phyloP scores from a whole-genome alignment of 1,140 invertebrate genomes.

The Drosophila ohnishii region DNA sequence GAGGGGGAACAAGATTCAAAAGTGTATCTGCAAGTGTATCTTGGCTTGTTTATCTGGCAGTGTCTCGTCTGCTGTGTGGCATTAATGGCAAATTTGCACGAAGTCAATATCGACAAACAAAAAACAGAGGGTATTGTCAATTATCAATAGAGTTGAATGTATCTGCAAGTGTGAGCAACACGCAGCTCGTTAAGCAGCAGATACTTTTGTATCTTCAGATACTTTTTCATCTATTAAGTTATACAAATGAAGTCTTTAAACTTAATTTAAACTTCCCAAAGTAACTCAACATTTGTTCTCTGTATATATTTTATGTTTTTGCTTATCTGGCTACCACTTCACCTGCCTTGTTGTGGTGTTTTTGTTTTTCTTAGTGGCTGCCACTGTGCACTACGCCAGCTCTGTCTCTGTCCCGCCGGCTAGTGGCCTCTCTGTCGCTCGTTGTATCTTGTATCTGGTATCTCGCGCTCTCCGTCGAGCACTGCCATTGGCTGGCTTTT shows the following conservation, averaged over 20 bases:
- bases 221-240: not conserved
- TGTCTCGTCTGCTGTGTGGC: slow-evolving; percentile 73
- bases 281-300: not conserved
- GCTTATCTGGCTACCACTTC: slow-evolving; percentile 47
- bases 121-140: slow-evolving; percentile 55
- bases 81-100: slow-evolving; percentile 80
- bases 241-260: not conserved
- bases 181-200: slow-evolving; percentile 1
- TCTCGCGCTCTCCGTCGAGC: slow-evolving; percentile 39
- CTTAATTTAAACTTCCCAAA: not conserved
- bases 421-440: slow-evolving; percentile 23
- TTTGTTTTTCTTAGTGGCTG: slow-evolving; percentile 25
- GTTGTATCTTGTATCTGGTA: slow-evolving; percentile 32
- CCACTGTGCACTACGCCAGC: slow-evolving; percentile 61
- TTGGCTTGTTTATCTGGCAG: slow-evolving; percentile 36
- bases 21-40: slow-evolving; percentile 50
- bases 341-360: slow-evolving; percentile 62
- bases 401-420: slow-evolving; percentile 11
- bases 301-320: slow-evolving; percentile 16
- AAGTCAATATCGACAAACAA: slow-evolving; percentile 62
- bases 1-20: slow-evolving; percentile 56
- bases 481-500: slow-evolving; percentile 63
- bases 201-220: slow-evolving; percentile 58
- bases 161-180: slow-evolving; percentile 12
- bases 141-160: slow-evolving; percentile 69